phyloP scores from a whole-genome alignment of 2,113 vertebrate species.

The Salvelinus fontinalis region DNA sequence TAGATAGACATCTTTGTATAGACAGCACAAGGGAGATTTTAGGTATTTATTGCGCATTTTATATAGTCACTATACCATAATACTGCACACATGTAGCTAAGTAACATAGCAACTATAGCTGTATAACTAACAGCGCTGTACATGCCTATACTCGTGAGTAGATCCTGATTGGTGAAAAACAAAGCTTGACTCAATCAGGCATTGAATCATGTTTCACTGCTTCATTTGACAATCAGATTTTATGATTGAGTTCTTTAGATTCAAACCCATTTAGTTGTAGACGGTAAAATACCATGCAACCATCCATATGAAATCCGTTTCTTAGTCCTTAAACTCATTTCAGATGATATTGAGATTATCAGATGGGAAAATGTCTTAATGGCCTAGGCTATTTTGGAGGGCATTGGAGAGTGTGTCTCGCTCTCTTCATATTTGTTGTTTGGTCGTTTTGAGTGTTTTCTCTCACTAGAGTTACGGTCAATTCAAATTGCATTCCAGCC shows the following conservation, averaged over 20 bases:
- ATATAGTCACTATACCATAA: not conserved
- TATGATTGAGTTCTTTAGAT: too few relatives aligned
- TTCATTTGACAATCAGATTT: not conserved
- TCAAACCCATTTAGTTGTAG: too few relatives aligned
- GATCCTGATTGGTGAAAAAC: too few relatives aligned
- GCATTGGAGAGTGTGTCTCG: too few relatives aligned
- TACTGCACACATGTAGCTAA: not conserved
- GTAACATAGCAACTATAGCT: not conserved
- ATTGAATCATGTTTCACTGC: too few relatives aligned
- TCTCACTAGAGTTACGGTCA: not conserved
- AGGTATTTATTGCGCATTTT: not conserved
- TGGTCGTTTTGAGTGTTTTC: not conserved
- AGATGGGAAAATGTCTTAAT: not conserved
- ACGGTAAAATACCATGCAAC: too few relatives aligned
- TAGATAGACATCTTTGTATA: too few relatives aligned
- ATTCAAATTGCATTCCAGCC: too few relatives aligned
- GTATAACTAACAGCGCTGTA: not conserved
- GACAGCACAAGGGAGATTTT: too few relatives aligned
- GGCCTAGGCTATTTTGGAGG: too few relatives aligned
- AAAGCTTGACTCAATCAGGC: too few relatives aligned
- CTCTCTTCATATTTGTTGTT: not conserved
- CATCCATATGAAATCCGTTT: not conserved
- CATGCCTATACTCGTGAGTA: not conserved
- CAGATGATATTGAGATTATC: not conserved
- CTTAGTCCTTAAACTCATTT: not conserved